phyloP scores from a whole-genome alignment of 1,140 invertebrate genomes.

The Diorhabda elongata region DNA sequence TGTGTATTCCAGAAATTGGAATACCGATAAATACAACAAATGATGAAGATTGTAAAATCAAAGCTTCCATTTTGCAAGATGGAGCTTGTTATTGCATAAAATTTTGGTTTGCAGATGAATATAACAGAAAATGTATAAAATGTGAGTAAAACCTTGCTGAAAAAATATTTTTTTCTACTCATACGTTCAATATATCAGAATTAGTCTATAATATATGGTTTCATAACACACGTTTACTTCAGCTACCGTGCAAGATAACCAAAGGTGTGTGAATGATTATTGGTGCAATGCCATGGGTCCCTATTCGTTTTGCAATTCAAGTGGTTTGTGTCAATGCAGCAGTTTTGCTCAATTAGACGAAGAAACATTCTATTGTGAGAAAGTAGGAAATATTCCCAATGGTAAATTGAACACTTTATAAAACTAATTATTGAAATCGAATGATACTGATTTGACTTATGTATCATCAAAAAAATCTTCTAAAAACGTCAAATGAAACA shows the following conservation, averaged over 20 bases:
- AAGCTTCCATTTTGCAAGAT: slow-evolving; percentile 18
- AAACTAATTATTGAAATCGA: too few relatives aligned
- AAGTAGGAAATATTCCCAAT: too few relatives aligned
- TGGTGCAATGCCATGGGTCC: slow-evolving; percentile 30
- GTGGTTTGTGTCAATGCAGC: slow-evolving; percentile 21
- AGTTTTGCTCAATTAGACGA: slow-evolving; percentile 19
- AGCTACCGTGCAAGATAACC: slow-evolving; percentile 23
- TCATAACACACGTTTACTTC: neutral
- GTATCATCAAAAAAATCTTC: too few relatives aligned
- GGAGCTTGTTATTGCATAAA: slow-evolving; percentile 23
- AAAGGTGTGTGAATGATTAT: slow-evolving; percentile 24
- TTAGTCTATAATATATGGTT: too few relatives aligned
- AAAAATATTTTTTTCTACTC: too few relatives aligned
- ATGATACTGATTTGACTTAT: too few relatives aligned
- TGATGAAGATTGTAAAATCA: slow-evolving; percentile 22
- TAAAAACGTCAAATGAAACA: too few relatives aligned
- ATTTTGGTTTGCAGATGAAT: slow-evolving; percentile 24
- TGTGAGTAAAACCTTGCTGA: slow-evolving; percentile 10
- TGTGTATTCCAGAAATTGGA: slow-evolving; percentile 24
- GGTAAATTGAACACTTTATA: too few relatives aligned
- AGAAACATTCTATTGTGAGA: slow-evolving; percentile 20
- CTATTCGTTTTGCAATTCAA: slow-evolving; percentile 25
- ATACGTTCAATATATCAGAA: too few relatives aligned
- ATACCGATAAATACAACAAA: slow-evolving; percentile 10
- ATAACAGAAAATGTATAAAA: slow-evolving; percentile 27